Base-by-base conservation (phyloP, 2,888 invertebrate genomes). In the Mesodorylaimus sp. region DNA sequence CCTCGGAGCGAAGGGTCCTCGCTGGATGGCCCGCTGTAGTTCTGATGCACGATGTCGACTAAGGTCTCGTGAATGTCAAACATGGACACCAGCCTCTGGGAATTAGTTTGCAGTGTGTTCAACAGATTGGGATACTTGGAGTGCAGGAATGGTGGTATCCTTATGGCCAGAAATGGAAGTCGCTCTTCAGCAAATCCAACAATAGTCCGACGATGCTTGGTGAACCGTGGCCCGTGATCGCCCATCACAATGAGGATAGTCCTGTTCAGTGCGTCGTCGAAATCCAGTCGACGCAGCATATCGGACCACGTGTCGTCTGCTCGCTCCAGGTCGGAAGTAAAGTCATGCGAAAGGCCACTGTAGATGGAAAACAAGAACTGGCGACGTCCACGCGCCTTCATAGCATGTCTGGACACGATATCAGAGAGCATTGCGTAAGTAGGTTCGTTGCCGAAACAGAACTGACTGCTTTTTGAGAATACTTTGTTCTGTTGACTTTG, bases 391-490 rank as follows among this genome's bases (percentile, higher is more conserved):
- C n/a, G n/a, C n/a, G n/a, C n/a, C n/a, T n/a, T n/a, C n/a, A n/a
- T n/a, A n/a, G n/a, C n/a, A n/a, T n/a, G n/a, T n/a, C n/a, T n/a
- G n/a, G n/a, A n/a, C 3, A 43, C 44, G 7, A 26, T 10, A 10
- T 43, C 44, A 3, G 27, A 24, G 27, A 43, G 27, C 5, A 43
- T 43, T 19, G 24, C 21, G 26, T 24, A 21, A 24, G 27, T 43
- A 10, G 44, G 44, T 19, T 26, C 10, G 44, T 43, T 43, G 27
- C 44, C 44, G 21, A 43, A 43, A 43, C 44, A 43, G 21, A 43
- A 43, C 19, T 10, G 27, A 19, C 27, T 21, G 3, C 26, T 26
- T 26, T 43, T 43, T n/a, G n/a, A n/a, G 7, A 26, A 16, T 3
- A 27, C 26, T 19, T 26, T 5, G 7, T 26, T 19, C 13, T 25